Conservation (phyloP, 2,888 invertebrate species). For the Epiblema foenella region DNA sequence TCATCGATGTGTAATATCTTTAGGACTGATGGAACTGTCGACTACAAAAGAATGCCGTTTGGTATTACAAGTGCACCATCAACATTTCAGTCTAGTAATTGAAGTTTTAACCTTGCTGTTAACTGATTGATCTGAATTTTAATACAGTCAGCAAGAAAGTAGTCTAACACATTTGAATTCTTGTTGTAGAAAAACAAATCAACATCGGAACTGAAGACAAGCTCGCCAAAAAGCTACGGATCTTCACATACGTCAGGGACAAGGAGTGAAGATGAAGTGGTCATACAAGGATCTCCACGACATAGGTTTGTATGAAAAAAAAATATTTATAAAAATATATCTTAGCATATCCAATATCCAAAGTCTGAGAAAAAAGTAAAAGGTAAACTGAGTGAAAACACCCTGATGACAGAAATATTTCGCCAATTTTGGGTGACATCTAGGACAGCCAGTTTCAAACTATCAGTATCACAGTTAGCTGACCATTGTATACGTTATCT, state of each 20-base stretch:
- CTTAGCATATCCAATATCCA: too few relatives aligned
- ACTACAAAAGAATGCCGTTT: background rate
- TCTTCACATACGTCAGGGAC: conserved; percentile 70
- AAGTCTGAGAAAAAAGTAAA: too few relatives aligned
- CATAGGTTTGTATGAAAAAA: conserved; percentile 65
- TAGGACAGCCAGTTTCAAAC: too few relatives aligned
- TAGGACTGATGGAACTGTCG: background rate
- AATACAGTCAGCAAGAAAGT: too few relatives aligned
- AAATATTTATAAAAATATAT: too few relatives aligned
- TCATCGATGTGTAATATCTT: background rate
- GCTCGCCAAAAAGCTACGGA: conserved; percentile 72
- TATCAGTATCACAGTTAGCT: too few relatives aligned
- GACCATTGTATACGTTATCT: too few relatives aligned
- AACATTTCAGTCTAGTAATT: background rate
- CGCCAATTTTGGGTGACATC: too few relatives aligned
- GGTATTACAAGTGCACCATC: background rate
- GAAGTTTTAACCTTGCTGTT: too few relatives aligned
- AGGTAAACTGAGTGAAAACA: too few relatives aligned
- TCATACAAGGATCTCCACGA: conserved; percentile 70
- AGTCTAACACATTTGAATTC: background rate
- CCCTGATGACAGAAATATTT: too few relatives aligned
- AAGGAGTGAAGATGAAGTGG: conserved; percentile 74
- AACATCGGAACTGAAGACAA: conserved; percentile 75
- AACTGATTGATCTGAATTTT: too few relatives aligned
- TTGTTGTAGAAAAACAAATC: conserved; percentile 79